Evolutionary conservation across 2,113 vertebrate genomes (phyloP).

Genomic region (Toxotes jaculatrix): DNA sequence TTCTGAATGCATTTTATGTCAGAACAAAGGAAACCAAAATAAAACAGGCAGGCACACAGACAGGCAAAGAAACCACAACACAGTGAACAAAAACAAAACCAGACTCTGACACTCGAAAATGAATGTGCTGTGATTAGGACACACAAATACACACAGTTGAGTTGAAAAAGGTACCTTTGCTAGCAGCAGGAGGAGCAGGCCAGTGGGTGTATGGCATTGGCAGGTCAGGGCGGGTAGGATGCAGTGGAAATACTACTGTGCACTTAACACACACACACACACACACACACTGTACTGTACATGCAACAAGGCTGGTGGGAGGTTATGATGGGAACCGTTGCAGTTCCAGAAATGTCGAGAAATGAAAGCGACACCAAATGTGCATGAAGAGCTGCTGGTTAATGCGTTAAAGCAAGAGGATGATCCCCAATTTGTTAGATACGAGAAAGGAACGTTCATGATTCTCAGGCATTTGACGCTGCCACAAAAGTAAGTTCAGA

Average conservation of each 20-base stretch:
- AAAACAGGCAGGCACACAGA: neutral
- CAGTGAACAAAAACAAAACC: neutral
- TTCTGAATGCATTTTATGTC: too few species aligned
- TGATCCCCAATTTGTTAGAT: neutral
- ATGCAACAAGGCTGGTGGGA: constrained; percentile 41
- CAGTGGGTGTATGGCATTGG: constrained; percentile 29
- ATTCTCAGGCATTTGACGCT: neutral
- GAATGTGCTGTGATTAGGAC: neutral
- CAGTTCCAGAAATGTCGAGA: neutral
- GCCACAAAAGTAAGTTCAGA: neutral
- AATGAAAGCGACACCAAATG: constrained; percentile 37
- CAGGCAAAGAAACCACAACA: neutral
- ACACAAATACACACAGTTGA: constrained; percentile 12
- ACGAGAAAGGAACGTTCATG: too few species aligned
- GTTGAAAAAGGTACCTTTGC: constrained; percentile 50
- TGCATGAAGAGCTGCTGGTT: constrained; percentile 22
- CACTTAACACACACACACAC: too few species aligned
- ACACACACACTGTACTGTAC: constrained; percentile 17
- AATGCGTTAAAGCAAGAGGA: constrained; percentile 14
- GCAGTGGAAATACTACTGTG: constrained; percentile 35
- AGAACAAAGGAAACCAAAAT: neutral
- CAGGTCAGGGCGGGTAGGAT: constrained; percentile 24
- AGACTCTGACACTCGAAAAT: neutral
- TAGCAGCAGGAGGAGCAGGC: constrained; percentile 58
- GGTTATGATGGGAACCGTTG: constrained; percentile 4